Evolutionary conservation across 2,113 vertebrate species (phyloP).

Genomic region (Lepus europaeus): DNA sequence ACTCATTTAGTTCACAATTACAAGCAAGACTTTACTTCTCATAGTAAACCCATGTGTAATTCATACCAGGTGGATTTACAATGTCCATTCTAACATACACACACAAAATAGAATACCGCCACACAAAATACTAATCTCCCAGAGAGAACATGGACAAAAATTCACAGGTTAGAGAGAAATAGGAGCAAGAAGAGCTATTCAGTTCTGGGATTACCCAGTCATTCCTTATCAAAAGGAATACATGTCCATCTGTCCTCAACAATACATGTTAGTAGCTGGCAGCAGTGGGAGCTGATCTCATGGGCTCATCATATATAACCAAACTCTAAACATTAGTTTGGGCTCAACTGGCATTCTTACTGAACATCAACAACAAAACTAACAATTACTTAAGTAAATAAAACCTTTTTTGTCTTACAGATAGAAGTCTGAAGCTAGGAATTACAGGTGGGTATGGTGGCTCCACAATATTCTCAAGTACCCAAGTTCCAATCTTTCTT

Average conservation of each 20-base stretch:
- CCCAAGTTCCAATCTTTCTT: neutral
- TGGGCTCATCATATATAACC: neutral
- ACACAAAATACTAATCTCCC: neutral
- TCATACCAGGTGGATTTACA: neutral
- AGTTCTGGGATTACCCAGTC: neutral
- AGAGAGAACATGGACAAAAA: neutral
- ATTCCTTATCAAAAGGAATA: neutral
- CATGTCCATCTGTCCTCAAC: neutral
- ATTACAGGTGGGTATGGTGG: neutral
- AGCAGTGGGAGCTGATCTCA: neutral
- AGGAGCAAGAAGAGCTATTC: neutral
- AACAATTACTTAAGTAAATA: neutral
- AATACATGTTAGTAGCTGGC: neutral
- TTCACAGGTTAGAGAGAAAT: neutral
- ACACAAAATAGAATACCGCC: neutral
- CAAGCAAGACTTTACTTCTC: conserved; percentile 15
- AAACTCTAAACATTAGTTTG: neutral
- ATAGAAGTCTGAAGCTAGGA: neutral
- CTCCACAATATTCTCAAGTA: neutral
- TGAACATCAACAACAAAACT: neutral
- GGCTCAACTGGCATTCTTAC: neutral
- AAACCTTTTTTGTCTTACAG: neutral
- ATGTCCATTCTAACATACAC: neutral
- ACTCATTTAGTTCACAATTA: conserved; percentile 1
- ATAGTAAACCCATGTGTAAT: neutral